phyloP scores from a whole-genome alignment of 2,888 invertebrate species.

The Ommatoiulus sabulosus region DNA sequence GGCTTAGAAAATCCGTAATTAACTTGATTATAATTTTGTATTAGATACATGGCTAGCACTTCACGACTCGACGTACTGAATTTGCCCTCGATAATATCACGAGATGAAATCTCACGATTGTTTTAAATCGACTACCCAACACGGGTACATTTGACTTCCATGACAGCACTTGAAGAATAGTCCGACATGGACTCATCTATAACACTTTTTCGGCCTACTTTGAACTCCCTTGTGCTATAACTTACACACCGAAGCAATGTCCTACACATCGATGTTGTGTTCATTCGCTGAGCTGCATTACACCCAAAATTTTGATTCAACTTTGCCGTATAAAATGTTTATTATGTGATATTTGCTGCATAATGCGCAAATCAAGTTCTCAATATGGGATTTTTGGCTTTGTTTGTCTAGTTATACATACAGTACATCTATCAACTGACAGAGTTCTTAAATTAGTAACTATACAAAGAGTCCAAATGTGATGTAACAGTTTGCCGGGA shows the following conservation, averaged over 20 bases:
- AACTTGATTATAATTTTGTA: not conserved
- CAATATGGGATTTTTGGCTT: no score
- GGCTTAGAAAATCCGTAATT: not conserved
- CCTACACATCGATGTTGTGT: not conserved
- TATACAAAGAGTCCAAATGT: no score
- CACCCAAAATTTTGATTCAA: not conserved
- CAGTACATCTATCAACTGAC: no score
- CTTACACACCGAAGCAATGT: not conserved
- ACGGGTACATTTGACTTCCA: slow-evolving; percentile 17
- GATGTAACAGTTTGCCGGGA: no score
- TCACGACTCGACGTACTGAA: not conserved
- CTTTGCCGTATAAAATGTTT: not conserved
- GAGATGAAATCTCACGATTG: slow-evolving; percentile 35
- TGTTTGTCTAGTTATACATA: no score
- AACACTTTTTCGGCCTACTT: slow-evolving; percentile 18
- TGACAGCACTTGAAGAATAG: slow-evolving; percentile 27
- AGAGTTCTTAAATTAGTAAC: no score
- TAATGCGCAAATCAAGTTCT: no score
- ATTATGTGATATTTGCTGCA: no score
- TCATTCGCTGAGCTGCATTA: not conserved
- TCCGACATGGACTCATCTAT: not conserved
- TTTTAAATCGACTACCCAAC: slow-evolving; percentile 25
- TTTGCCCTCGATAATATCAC: slow-evolving; percentile 31
- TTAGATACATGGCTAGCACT: not conserved
- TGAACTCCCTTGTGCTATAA: slow-evolving; percentile 22